Base-by-base conservation (phyloP, 2,797 vertebrate species). In the Typhlichthys eigenmanni region DNA sequence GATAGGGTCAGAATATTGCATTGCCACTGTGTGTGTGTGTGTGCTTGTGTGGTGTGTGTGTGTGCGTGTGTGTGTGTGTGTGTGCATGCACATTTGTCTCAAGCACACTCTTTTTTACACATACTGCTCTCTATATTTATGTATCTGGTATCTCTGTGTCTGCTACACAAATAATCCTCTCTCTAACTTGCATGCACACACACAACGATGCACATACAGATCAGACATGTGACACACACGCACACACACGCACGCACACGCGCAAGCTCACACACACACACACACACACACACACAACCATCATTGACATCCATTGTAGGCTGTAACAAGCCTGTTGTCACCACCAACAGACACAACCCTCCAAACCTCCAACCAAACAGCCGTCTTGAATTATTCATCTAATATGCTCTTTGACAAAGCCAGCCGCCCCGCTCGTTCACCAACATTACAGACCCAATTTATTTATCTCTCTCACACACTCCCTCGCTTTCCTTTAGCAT, bases 311-410 rank as follows among this genome's bases (percentile, higher is more conserved):
- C 60, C 62, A 63, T 65, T 80, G 59, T 57, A 73, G 75, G 74
- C 66, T 65, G 66, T 38, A 79, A 69, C 47, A 10, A 62, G 60
- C 70, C 68, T 29, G 24, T 58, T 69, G 74, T 83, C 83, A 81
- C 70, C 71, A 47, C 38, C 38, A 43, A 0, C 76, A 68, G 66
- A 83, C 77, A 76, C 61, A 57, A 49, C 49, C 67, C 66, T 79
- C 59, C 65, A 69, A 85, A 74, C 72, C 64, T 72, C 67, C 63
- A 62, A 67, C 52, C 82, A 64, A 53, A 55, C 56, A 68, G 63
- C 63, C 46, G 45, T 70, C 60, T 70, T 86, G 77, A 90, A 86
- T 89, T 71, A 88, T 89, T 88, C 82, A 90, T 90, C 76, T 78
- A 67, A 84, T 79, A 79, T 80, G 75, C 72, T 72, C 71, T 79